A percentile compares a stretch with the other conserved stretches of the same genome.
Conservation (phyloP, 1,140 invertebrate genomes). For the Gonatopus flavifemur region DNA sequence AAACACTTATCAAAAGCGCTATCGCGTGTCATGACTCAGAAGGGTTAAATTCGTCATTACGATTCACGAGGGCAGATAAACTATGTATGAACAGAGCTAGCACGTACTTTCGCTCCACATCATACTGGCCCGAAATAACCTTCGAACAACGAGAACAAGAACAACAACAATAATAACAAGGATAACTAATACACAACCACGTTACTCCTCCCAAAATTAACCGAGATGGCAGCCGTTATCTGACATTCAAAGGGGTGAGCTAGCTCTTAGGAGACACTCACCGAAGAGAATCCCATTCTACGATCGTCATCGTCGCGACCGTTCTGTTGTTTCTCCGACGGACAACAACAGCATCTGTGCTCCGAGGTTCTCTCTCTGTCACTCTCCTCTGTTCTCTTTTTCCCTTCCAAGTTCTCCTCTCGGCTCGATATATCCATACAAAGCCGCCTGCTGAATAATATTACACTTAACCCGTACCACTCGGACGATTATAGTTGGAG, state of each 20-base stretch:
- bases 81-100: slow-evolving; percentile 23
- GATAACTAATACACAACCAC: too few species aligned
- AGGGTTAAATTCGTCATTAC: slow-evolving; percentile 46
- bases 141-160: slow-evolving; percentile 23
- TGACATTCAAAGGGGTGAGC: slow-evolving; percentile 39
- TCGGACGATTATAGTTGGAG: slow-evolving; percentile 58
- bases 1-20: too few species aligned
- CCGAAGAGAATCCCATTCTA: slow-evolving; percentile 21
- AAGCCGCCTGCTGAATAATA: slow-evolving; percentile 60
- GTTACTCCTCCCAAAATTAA: slow-evolving; percentile 7
- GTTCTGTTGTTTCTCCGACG: slow-evolving; percentile 17
- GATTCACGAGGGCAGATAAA: slow-evolving; percentile 46
- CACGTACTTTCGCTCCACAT: slow-evolving; percentile 29
- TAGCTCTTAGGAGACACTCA: slow-evolving; percentile 29
- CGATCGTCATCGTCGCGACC: slow-evolving; percentile 24
- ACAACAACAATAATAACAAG: too few species aligned
- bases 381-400: slow-evolving; percentile 27
- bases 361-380: too few species aligned
- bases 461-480: slow-evolving; percentile 56
- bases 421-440: slow-evolving; percentile 55
- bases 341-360: too few species aligned
- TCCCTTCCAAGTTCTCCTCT: slow-evolving; percentile 56
- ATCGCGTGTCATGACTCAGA: slow-evolving; percentile 10
- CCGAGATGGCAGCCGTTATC: slow-evolving; percentile 36
- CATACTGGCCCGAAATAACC: slow-evolving; percentile 24